Evolutionary conservation across 30 jellyfish, hydroid and myxozoan species (phyloP), one percentile per base, ranked within the genome.

Genomic region (Cassiopea andromeda): DNA sequence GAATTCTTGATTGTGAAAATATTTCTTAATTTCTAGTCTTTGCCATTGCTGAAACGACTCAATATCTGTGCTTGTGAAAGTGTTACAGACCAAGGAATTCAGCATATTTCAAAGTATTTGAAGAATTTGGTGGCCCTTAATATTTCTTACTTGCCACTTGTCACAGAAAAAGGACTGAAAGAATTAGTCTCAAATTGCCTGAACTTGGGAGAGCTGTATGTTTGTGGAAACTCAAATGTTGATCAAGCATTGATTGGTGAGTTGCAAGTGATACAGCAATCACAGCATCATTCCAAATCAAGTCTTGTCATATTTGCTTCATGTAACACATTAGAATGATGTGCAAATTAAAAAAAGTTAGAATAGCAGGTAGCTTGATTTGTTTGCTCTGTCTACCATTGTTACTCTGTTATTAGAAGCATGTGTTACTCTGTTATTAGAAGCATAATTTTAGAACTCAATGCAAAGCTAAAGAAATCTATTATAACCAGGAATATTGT

Each of bases 51-150:
- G 59, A 80, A 0, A 46, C 58, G 73, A 7, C 84, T 87, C 2
- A 87, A 87, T 73, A 75, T 87, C 74, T 75, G 89, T 47, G 78
- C 76, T 16, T 87, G 94, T 50, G 61, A 67, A 1, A 73, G 85
- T 48, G 75, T 87, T 7, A 59, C 90, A n/a, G 89, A 87, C 48
- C 50, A 80, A 44, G 83, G 89, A 27, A 15, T 87, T 5, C 79
- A 77, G 3, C 46, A 6, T 1, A 45, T 87, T 6, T 54, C 87
- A 43, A 77, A 77, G 46, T 59, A 44, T 85, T 4, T 44, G 38
- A 61, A 13, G 13, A 69, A 80, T 45, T 8, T 87, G 58, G 69
- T 64, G 69, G 46, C 46, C 45, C 69, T 87, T 1, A 75, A 69
- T 50, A 49, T 87, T 9, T 77, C 94, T 2, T 54, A 46, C 60